Percentiles rank a stretch among this genome's conserved stretches.
Conservation (phyloP, 2,888 invertebrate genomes). For the Atherix ibis region DNA sequence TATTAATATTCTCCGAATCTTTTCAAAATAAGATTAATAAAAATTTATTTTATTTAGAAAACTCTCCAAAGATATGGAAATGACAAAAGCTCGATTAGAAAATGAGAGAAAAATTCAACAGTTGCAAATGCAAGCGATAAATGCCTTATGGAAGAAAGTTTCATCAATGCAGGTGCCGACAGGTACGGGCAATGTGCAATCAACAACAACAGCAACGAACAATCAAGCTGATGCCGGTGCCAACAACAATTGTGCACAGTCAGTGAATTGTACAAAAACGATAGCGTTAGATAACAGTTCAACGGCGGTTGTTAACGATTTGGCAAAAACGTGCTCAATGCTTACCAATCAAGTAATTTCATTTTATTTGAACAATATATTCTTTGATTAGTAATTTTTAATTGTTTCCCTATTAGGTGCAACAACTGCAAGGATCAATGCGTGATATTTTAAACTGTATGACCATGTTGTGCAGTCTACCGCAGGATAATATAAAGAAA, state of each 20-base stretch:
- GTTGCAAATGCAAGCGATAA: conserved; percentile 80
- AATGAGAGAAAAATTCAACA: conserved; percentile 74
- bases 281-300: conserved; percentile 37
- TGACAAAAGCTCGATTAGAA: conserved; percentile 68
- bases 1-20: no score
- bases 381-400: not conserved
- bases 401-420: conserved; percentile 43
- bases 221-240: conserved; percentile 26
- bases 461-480: conserved; percentile 35
- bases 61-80: conserved; percentile 68
- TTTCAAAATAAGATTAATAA: no score
- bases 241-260: conserved; percentile 15
- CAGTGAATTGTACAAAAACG: conserved; percentile 10
- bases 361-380: conserved; percentile 1
- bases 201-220: conserved; percentile 16
- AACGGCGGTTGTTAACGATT: conserved; percentile 45
- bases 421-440: conserved; percentile 64
- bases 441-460: conserved; percentile 59
- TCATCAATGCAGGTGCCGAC: conserved; percentile 39
- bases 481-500: conserved; percentile 26
- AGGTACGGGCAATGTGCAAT: no score
- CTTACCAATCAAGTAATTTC: conserved; percentile 51
- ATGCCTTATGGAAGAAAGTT: conserved; percentile 77
- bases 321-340: conserved; percentile 59
- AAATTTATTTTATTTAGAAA: conserved; percentile 49